phyloP scores from a whole-genome alignment of 1,140 invertebrate species.

The Drosophila orena region DNA sequence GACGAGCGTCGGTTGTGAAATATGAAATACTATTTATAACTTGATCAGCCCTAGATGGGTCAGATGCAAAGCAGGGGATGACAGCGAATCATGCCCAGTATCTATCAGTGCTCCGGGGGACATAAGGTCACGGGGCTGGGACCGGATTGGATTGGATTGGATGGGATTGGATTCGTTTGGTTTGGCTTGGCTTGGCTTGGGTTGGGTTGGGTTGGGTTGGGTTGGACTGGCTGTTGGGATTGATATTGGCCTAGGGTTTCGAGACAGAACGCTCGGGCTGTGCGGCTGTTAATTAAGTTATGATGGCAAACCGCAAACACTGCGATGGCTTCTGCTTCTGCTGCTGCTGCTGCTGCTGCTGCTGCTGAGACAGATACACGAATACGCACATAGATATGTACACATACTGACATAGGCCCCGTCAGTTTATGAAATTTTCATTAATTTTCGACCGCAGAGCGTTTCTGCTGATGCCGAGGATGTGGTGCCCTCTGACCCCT shows the following conservation, averaged over 20 bases:
- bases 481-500: constrained; percentile 46
- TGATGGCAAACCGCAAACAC: constrained; percentile 76
- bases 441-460: constrained; percentile 82
- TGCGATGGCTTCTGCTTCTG: constrained; percentile 51
- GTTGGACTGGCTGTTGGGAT: constrained; percentile 14
- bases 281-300: constrained; percentile 81
- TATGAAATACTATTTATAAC: constrained; percentile 77
- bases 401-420: constrained; percentile 34
- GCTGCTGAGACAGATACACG: constrained; percentile 9
- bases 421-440: constrained; percentile 82
- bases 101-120: constrained; percentile 36
- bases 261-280: constrained; percentile 22
- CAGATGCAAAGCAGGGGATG: constrained; percentile 43
- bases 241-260: constrained; percentile 30
- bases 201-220: constrained; percentile 25
- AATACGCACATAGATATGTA: neutral
- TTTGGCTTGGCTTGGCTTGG: constrained; percentile 9
- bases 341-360: constrained; percentile 25
- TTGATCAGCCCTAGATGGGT: constrained; percentile 62
- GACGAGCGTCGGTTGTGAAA: constrained; percentile 42
- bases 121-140: constrained; percentile 19
- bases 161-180: constrained; percentile 3
- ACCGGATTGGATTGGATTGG: constrained; percentile 43
- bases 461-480: constrained; percentile 45
- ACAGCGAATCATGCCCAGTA: constrained; percentile 26